Evolutionary conservation across 2,888 invertebrate genomes (phyloP), one percentile per base, ranked within the genome.

Genomic region (Chaitophorus viminalis): DNA sequence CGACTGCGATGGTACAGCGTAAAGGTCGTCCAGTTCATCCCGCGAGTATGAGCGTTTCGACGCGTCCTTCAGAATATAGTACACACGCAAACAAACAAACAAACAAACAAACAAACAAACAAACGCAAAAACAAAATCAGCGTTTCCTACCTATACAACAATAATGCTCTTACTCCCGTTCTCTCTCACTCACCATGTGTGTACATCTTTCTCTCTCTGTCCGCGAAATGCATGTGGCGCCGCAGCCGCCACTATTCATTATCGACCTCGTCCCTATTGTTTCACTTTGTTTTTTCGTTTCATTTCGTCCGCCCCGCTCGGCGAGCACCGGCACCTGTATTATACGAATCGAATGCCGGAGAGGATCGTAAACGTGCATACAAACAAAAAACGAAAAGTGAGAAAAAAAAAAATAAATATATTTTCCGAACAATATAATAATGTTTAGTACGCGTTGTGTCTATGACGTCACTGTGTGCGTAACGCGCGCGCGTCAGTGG

Each of bases 231-330:
- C 33, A 76, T 77, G 68, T 52, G 52, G 3, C 4, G 18, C 29
- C 82, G 4, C 60, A 21, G 52, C 46, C 54, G 21, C 25, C 60
- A 21, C 60, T 60, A 60, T 87, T 78, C 60, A 60, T 81, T 74
- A 36, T 70, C 70, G 85, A 86, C 85, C 85, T 86, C 78, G 85
- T 70, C 52, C 75, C 78, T 87, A 87, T 87, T 87, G 79, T 87
- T 87, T 83, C 36, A 21, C n/a, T 54, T 70, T 21, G 46, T 85
- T 85, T 77, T 60, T 82, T 21, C 14, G n/a, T 39, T 79, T 46
- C 3, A 31, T 74, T 39, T 65, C 33, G 31, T 11, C 46, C 70
- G n/a, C 31, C 18, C 52, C 52, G 60, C 25, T 60, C 60, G 21
- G 8, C 60, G 60, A 60, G 25, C 70, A 33, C 33, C 46, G 18